Conservation (phyloP, 2,113 vertebrate species). For the Nipponia nippon region DNA sequence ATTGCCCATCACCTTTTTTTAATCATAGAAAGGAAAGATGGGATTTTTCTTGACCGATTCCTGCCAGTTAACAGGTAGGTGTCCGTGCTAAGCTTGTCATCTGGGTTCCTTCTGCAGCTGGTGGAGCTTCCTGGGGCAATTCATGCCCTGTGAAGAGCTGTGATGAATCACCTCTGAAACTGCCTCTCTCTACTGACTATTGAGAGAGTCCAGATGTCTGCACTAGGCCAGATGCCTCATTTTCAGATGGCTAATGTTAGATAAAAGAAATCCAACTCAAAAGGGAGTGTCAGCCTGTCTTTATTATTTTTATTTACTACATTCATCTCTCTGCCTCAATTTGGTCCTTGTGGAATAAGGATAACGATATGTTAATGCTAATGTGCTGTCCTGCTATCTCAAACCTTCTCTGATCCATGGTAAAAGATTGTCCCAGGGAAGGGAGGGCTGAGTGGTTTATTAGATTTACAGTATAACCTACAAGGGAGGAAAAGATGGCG, state of each 20-base stretch:
- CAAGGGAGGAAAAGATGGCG: background rate
- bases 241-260: conserved; percentile 11
- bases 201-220: conserved; percentile 16
- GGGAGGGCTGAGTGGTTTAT: background rate
- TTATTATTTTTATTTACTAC: conserved; percentile 8
- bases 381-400: background rate
- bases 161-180: conserved; percentile 19
- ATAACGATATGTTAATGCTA: background rate
- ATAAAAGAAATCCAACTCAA: background rate
- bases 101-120: background rate
- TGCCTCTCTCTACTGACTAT: background rate
- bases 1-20: background rate
- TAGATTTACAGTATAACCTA: background rate
- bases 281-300: background rate
- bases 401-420: background rate
- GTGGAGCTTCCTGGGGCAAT: background rate
- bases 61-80: background rate
- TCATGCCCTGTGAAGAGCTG: background rate
- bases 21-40: background rate
- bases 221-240: background rate
- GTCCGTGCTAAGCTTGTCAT: background rate
- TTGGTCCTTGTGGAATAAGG: background rate
- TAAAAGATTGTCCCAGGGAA: background rate
- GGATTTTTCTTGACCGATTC: background rate
- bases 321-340: background rate